Percentiles rank a stretch among this genome's conserved stretches.
Conservation (phyloP, 2,888 invertebrate genomes). For the Thysanoteuthis rhombus region DNA sequence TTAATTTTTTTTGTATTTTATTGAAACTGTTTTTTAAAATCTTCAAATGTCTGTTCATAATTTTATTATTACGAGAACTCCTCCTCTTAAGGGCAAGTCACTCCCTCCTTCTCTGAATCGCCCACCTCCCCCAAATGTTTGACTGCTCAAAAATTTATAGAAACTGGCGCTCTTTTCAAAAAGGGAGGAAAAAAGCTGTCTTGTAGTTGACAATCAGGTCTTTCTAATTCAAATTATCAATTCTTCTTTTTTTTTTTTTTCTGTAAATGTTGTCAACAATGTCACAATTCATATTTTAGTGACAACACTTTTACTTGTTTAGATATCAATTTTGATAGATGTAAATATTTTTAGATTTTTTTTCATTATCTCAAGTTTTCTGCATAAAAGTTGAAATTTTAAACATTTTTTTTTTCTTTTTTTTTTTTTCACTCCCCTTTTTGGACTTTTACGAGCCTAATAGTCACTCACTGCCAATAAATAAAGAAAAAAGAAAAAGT, state of each 20-base stretch:
- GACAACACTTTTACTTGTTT: neutral
- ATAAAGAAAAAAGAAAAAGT: neutral
- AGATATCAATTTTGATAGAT: neutral
- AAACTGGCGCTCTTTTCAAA: neutral
- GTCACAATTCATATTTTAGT: neutral
- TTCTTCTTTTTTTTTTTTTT: too few relatives aligned
- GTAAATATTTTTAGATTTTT: neutral
- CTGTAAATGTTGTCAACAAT: neutral
- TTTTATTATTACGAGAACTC: neutral
- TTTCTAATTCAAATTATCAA: neutral
- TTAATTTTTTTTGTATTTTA: neutral
- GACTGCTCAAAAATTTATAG: neutral
- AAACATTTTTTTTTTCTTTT: too few relatives aligned
- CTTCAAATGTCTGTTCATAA: neutral
- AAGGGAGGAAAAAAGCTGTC: too few relatives aligned
- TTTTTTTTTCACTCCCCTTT: neutral
- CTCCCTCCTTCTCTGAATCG: neutral
- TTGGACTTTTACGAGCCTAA: neutral
- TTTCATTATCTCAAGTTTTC: too few relatives aligned
- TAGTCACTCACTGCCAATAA: neutral
- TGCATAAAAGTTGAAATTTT: neutral
- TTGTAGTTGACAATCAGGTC: neutral
- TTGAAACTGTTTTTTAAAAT: neutral
- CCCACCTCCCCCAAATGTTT: neutral
- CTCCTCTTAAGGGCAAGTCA: neutral